Conservation (phyloP, 2,888 invertebrate species). For the Panzeria rudis region DNA sequence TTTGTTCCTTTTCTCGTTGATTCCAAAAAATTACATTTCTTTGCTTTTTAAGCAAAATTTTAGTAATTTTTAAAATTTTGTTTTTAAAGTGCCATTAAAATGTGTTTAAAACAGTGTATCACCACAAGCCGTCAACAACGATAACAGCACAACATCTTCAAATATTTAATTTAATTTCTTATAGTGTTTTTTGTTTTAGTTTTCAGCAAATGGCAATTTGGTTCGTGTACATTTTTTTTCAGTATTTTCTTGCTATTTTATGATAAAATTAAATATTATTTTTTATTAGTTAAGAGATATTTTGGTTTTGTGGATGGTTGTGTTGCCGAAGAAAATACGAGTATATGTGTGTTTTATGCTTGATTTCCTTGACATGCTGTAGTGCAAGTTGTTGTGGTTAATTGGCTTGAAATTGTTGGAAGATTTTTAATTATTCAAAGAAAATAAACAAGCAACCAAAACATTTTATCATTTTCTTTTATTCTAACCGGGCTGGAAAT, state of each 20-base stretch:
- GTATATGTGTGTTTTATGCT: conserved; percentile 54
- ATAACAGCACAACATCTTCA: neutral
- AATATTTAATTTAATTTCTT: conserved; percentile 33
- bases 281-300: conserved; percentile 27
- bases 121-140: neutral
- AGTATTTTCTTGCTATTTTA: conserved; percentile 5
- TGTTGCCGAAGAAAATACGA: neutral
- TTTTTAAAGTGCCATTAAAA: conserved; percentile 61
- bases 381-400: conserved; percentile 66
- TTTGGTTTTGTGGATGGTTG: conserved; percentile 31
- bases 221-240: neutral
- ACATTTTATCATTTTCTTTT: neutral
- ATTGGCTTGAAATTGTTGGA: conserved; percentile 71
- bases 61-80: conserved; percentile 46
- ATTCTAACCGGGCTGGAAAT: neutral
- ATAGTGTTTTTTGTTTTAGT: neutral
- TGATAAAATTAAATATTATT: conserved; percentile 45
- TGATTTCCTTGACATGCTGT: conserved; percentile 63
- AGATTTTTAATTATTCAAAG: conserved; percentile 50
- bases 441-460: neutral
- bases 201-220: neutral
- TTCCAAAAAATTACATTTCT: neutral
- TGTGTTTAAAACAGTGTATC: conserved; percentile 30
- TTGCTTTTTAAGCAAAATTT: conserved; percentile 18
- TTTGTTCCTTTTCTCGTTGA: neutral